Conservation (phyloP, 2,113 vertebrate species). For the Erythrocercus mccallii region DNA sequence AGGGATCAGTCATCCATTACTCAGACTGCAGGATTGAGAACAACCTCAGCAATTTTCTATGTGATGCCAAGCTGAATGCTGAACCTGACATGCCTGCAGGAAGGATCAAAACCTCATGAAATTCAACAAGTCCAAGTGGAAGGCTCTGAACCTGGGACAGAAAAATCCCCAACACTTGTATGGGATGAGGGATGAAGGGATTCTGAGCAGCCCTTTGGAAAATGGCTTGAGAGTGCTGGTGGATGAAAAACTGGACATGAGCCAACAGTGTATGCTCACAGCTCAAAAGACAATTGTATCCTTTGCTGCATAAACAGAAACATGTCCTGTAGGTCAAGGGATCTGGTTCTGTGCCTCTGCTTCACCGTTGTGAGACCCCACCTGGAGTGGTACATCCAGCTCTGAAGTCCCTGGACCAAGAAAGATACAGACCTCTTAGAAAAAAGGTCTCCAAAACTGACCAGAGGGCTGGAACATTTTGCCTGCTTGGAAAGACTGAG, state of each 20-base stretch:
- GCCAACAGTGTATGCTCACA: rapidly evolving
- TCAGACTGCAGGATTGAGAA: not conserved
- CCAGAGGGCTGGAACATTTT: not conserved
- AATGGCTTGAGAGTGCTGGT: not conserved
- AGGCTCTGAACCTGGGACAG: not conserved
- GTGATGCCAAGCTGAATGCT: not conserved
- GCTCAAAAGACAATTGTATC: not conserved
- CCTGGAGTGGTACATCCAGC: not conserved
- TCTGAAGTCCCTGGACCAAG: not conserved
- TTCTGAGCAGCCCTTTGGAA: not conserved
- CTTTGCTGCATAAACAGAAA: not conserved
- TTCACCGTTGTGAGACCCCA: not conserved
- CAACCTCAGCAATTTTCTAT: not conserved
- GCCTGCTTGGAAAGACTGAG: not conserved
- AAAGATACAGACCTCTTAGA: not conserved
- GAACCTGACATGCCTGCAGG: not conserved
- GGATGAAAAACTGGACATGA: not conserved
- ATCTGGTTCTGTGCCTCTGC: not conserved
- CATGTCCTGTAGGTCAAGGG: not conserved
- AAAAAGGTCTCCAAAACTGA: not conserved
- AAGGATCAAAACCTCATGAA: not conserved
- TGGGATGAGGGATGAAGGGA: not conserved
- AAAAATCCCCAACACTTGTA: not conserved
- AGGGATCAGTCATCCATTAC: not conserved
- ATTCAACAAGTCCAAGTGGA: not conserved